Base-by-base conservation (phyloP, 1,140 invertebrate genomes). In the Pseudomyrmex concolor region DNA sequence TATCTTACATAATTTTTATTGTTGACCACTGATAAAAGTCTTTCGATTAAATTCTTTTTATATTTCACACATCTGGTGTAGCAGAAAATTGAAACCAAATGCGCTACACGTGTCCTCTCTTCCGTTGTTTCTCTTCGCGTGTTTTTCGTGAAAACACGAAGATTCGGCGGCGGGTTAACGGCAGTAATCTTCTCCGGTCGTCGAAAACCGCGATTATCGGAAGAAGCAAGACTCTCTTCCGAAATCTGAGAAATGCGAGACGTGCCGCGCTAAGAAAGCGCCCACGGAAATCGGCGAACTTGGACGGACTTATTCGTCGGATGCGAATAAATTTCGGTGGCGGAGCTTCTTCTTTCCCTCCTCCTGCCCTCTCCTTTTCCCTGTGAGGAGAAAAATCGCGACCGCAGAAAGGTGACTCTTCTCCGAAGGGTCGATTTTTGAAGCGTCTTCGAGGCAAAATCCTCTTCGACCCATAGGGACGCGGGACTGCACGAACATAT, bases 251-350 rank as follows among this genome's bases (percentile, higher is more conserved):
- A 70, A 80, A 70, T 59, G 67, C 54, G 76, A 78, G 43, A 78
- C 43, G 50, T 57, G 51, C 50, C 48, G 34, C 25, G 34, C 25
- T 78, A 78, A 68, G 64, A 78, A 71, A 80, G 76, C 15, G 71
- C 45, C 67, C 76, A 12, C 66, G 54, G 66, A 66, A 71, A 80
- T 80, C 71, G 19, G 22, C 54, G 55, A 80, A 71, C 66, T 80
- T 57, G 55, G 3, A 48, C 22, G 55, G 77, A 83, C 84, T 63
- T 68, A 68, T 86, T 83, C 64, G 12, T 51, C 12, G 62, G 22
- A 67, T 68, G 84, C 80, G 85, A 86, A 86, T 86, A 86, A 86
- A 86, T 86, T 84, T 86, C 67, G 84, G 67, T 55, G 76, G 62
- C 73, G 68, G 34, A 34, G 34, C 34, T 34, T 7, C 34, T 34